Conservation (phyloP, 2,113 vertebrate species). For the Perca fluviatilis region DNA sequence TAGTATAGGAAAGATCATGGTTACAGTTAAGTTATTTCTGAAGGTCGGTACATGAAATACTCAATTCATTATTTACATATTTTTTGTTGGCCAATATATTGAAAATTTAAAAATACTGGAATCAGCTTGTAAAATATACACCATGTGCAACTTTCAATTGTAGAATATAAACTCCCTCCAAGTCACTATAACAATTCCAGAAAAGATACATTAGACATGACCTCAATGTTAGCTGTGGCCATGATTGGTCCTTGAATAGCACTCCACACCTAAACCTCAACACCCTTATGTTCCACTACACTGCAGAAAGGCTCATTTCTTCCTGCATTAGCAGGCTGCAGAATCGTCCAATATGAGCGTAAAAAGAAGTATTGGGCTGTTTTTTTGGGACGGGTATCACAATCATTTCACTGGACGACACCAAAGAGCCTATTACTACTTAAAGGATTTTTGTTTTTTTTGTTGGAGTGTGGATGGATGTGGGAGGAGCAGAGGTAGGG, state of each 20-base stretch:
- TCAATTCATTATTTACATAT: not conserved
- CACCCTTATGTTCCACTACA: not conserved
- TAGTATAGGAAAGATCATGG: not conserved
- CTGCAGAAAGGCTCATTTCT: not conserved
- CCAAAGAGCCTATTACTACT: constrained; percentile 1
- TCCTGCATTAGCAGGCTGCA: not conserved
- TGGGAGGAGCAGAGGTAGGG: constrained; percentile 51
- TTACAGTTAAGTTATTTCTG: not conserved
- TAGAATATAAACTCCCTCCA: not conserved
- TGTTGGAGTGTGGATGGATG: not conserved
- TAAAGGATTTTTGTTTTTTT: not conserved
- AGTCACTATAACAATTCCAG: not conserved
- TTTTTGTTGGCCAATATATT: not conserved
- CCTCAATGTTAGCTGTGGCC: not conserved
- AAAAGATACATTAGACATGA: not conserved
- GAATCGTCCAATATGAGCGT: constrained; percentile 42
- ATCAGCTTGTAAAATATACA: not conserved
- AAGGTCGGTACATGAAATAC: not conserved
- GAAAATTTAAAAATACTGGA: not conserved
- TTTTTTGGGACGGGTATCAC: constrained; percentile 2
- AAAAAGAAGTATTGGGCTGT: not conserved
- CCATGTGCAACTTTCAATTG: not conserved
- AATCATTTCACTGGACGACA: constrained; percentile 8
- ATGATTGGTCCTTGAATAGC: not conserved
- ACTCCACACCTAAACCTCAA: not conserved